Percentiles rank a stretch among this genome's conserved stretches.
These are phyloP conservation scores for Pangasius krempfi DNA, from an alignment of 2,797 vertebrate genomes.

Conservation along the genomic window DNA sequence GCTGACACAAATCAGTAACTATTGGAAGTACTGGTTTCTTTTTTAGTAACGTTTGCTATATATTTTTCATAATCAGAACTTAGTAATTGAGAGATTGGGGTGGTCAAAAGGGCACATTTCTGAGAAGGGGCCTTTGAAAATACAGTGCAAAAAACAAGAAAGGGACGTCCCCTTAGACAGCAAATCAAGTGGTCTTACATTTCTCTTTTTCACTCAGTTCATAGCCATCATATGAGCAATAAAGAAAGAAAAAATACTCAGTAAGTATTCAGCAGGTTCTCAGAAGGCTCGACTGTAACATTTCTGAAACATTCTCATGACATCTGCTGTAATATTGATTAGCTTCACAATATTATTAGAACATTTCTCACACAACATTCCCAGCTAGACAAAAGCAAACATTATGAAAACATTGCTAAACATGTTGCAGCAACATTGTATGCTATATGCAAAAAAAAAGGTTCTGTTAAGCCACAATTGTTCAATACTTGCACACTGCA, in stretches of 20 bases:
- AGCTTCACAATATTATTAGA: neutral
- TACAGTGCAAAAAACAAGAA: neutral
- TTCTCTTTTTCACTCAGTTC: constrained; percentile 9
- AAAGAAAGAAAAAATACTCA: neutral
- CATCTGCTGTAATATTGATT: neutral
- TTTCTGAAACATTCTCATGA: neutral
- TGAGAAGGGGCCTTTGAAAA: constrained; percentile 18
- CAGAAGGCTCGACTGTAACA: neutral
- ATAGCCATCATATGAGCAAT: neutral
- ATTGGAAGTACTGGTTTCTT: neutral
- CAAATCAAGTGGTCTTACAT: constrained; percentile 17
- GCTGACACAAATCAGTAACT: constrained; percentile 4
- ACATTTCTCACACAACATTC: neutral
- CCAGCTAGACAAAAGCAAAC: neutral
- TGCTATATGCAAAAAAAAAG: neutral
- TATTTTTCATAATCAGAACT: constrained; percentile 13
- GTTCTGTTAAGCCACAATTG: neutral
- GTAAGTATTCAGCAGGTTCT: neutral
- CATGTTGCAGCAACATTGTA: neutral
- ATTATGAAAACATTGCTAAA: neutral
- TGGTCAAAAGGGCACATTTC: constrained; percentile 25
- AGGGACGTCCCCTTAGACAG: constrained; percentile 39
- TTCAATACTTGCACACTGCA: neutral
- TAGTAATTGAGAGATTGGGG: constrained; percentile 16
- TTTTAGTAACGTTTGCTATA: neutral